A percentile compares a stretch with the other conserved stretches of the same genome.
phyloP scores from a whole-genome alignment of 2,797 vertebrate species.

The Rhynchotus rufescens region DNA sequence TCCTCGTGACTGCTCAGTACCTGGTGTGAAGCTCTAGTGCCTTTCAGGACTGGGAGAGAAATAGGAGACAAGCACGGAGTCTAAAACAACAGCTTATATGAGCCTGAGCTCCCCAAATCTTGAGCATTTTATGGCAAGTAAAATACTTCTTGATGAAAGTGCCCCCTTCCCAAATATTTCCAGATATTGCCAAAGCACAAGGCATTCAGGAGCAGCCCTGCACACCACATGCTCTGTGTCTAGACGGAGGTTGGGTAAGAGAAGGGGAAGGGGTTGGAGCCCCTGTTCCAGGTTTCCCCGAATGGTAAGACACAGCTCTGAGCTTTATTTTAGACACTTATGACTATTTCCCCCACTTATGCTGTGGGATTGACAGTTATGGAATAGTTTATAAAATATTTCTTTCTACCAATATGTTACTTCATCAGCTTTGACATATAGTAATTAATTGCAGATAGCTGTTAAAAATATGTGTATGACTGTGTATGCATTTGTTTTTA shows the following conservation, averaged over 20 bases:
- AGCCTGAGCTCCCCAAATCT: neutral
- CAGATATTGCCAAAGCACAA: neutral
- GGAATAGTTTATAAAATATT: neutral
- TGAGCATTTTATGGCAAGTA: neutral
- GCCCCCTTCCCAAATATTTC: neutral
- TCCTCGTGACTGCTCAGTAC: too few relatives aligned
- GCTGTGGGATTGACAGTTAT: neutral
- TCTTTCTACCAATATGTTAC: neutral
- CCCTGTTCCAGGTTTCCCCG: neutral
- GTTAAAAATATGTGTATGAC: neutral
- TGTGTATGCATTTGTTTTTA: neutral
- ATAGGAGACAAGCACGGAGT: neutral
- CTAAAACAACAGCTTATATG: neutral
- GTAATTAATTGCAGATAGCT: neutral
- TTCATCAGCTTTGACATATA: neutral
- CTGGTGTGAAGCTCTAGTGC: neutral
- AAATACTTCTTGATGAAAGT: neutral
- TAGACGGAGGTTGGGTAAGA: neutral
- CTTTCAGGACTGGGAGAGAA: neutral
- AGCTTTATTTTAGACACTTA: neutral
- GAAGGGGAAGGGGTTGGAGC: neutral
- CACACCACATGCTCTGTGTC: neutral
- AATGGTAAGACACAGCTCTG: neutral
- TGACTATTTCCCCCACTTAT: neutral
- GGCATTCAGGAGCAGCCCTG: neutral